Percentiles rank a stretch among this genome's conserved stretches.
phyloP scores from a whole-genome alignment of 1,140 invertebrate genomes.

The Copidosoma floridanum region DNA sequence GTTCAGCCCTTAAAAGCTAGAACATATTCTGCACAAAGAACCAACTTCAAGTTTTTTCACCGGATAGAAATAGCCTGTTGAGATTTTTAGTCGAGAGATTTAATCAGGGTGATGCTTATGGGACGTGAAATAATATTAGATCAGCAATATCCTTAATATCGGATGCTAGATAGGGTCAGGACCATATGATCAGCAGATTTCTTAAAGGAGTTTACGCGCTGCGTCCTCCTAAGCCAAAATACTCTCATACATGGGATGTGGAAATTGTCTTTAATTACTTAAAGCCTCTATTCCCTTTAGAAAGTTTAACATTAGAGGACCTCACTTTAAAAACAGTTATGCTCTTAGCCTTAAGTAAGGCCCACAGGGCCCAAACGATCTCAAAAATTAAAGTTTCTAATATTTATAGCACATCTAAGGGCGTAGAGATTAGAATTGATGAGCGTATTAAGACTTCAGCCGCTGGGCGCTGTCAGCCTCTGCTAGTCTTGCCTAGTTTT shows the following conservation, averaged over 20 bases:
- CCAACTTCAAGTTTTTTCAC: too few relatives aligned
- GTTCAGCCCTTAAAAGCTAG: not conserved
- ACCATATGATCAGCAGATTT: conserved; percentile 31
- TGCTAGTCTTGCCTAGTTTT: not conserved
- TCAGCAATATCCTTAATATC: conserved; percentile 29
- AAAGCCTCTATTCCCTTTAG: conserved; percentile 24
- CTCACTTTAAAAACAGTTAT: conserved; percentile 30
- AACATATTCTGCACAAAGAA: too few relatives aligned
- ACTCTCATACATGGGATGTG: conserved; percentile 36
- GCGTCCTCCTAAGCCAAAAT: conserved; percentile 34
- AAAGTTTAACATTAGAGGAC: conserved; percentile 21
- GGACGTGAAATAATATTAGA: conserved; percentile 30
- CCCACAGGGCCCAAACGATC: not conserved
- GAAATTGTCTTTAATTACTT: conserved; percentile 33
- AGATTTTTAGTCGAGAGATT: conserved; percentile 23
- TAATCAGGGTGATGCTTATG: conserved; percentile 24
- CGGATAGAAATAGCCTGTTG: too few relatives aligned
- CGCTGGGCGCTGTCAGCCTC: not conserved
- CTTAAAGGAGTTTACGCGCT: conserved; percentile 33
- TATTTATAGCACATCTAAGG: not conserved
- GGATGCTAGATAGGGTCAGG: conserved; percentile 10
- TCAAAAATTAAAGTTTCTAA: not conserved
- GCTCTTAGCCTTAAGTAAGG: too few relatives aligned
- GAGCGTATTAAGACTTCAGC: conserved; percentile 30
- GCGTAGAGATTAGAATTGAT: conserved; percentile 22